Base-by-base conservation (phyloP, 2,113 vertebrate genomes). In the Crotalus viridis region DNA sequence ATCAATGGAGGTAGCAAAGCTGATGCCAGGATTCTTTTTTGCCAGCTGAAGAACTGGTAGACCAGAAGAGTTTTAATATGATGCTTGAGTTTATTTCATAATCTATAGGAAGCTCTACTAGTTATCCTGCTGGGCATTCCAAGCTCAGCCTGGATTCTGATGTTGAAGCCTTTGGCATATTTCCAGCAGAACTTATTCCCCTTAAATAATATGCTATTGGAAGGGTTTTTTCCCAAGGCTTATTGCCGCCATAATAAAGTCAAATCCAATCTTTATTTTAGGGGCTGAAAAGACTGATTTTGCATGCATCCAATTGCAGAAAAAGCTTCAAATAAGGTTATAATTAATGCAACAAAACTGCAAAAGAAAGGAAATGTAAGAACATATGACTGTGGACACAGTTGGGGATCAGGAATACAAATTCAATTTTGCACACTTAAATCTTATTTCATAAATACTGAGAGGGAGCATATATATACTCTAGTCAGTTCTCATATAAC, bases 321-420 rank as follows among this genome's bases (percentile, higher is more conserved):
- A 10, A 87, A 59, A 43, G 90, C 26, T 13, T 88, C 21, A 52
- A 61, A 57, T n/a, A 46, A 64, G 26, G 57, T 51, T 91, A 33
- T 64, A 91, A 87, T 91, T 91, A 91, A 87, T 87, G 85, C 19
- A 28, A 54, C 43, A 91, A 86, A 43, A 86, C 15, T 24, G 48
- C 51, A 90, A 90, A 24, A 89, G 21, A 26, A 57, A 55, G 33
- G 5, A 55, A 55, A 61, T 51, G 22, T n/a, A 39, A 26, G 13
- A 24, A 15, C 26, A 52, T 51, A 28, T 87, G 48, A 64, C 5
- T 52, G 19, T 89, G n/a, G 87, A n/a, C 17, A 69, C 57, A 88
- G 28, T 19, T 69, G 57, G 43, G 43, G 33, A 5, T 21, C 59
- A 88, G 51, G 61, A 88, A 88, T 39, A 92, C 12, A 39, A 10